Conservation (phyloP, 1,140 invertebrate genomes). For the Drosophila yakuba region DNA sequence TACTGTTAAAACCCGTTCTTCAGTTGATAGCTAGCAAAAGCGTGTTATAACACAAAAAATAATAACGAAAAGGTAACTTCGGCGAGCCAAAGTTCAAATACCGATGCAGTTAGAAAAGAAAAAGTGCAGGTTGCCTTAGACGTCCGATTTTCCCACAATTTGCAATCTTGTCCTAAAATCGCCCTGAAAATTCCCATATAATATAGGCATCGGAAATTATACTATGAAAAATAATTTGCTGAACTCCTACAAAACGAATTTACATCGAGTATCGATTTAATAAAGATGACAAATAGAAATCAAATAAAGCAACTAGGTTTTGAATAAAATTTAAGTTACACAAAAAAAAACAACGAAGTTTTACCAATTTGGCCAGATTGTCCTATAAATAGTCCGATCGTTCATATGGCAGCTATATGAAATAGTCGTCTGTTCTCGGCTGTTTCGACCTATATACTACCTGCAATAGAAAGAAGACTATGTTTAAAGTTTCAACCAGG, state of each 20-base stretch:
- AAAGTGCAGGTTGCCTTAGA: background rate
- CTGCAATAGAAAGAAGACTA: constrained; percentile 16
- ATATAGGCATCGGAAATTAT: too few relatives aligned
- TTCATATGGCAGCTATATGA: constrained; percentile 6
- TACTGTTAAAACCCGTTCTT: background rate
- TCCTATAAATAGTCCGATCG: constrained; percentile 7
- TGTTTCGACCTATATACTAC: constrained; percentile 4
- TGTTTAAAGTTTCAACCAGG: constrained; percentile 5
- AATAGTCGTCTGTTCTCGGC: constrained; percentile 5
- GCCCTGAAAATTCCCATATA: too few relatives aligned
- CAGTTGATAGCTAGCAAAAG: background rate
- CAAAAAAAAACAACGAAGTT: background rate
- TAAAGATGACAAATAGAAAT: background rate
- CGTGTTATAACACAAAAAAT: background rate
- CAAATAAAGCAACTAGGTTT: background rate
- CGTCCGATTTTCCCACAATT: too few relatives aligned
- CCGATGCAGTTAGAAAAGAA: background rate
- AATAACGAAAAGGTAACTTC: background rate
- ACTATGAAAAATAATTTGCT: too few relatives aligned
- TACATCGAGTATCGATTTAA: too few relatives aligned
- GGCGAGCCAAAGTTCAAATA: constrained; percentile 6
- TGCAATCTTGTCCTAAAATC: background rate
- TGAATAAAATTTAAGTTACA: background rate
- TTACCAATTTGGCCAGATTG: constrained; percentile 13
- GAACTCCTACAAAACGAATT: too few relatives aligned